phyloP scores from a whole-genome alignment of 2,797 vertebrate genomes.

The Chromis chromis region DNA sequence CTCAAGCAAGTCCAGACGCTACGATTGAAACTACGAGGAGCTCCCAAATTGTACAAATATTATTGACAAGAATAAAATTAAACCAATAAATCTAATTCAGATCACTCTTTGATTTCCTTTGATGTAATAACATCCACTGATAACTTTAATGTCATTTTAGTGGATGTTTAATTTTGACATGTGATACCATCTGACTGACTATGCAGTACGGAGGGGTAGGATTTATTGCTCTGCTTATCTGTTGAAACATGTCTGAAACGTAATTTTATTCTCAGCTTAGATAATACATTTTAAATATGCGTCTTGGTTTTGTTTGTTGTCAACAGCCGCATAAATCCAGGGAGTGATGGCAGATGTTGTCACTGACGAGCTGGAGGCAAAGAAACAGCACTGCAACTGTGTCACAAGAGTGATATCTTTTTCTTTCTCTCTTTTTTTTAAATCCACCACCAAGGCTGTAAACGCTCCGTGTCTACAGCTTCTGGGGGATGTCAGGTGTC shows the following conservation, averaged over 20 bases:
- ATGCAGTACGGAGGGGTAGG: neutral
- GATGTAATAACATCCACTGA: neutral
- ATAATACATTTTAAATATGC: slow-evolving; percentile 5
- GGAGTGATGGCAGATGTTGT: slow-evolving; percentile 18
- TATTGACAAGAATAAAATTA: neutral
- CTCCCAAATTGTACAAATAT: neutral
- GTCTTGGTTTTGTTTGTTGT: neutral
- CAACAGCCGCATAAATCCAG: slow-evolving; percentile 17
- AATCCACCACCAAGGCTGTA: neutral
- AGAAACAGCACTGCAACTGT: neutral
- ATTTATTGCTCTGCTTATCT: neutral
- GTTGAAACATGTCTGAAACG: neutral
- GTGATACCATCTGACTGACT: neutral
- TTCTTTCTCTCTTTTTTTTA: neutral
- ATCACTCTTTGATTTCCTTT: neutral
- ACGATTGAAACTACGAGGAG: no score
- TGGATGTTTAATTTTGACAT: neutral
- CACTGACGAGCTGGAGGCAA: neutral
- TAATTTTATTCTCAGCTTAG: neutral
- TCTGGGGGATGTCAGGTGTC: slow-evolving; percentile 15
- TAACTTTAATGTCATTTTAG: neutral
- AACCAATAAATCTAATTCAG: neutral
- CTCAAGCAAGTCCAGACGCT: no score
- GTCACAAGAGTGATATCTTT: neutral
- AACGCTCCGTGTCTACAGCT: neutral